Percentiles rank a stretch among this genome's conserved stretches.
Evolutionary conservation across 2,888 invertebrate species (phyloP).

Genomic region (Drosophila longiperda): DNA sequence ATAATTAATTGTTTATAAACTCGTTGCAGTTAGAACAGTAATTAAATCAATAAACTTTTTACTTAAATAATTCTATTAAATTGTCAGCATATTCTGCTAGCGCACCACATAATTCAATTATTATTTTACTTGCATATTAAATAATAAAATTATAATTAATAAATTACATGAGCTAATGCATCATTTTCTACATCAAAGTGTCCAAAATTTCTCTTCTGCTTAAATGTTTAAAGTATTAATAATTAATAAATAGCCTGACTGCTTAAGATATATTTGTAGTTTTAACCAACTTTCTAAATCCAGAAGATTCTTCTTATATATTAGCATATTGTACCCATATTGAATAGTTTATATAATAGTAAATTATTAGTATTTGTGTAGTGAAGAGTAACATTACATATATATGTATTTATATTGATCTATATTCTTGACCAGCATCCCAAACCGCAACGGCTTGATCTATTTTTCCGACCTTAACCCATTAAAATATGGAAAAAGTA

Average conservation of each 20-base stretch:
- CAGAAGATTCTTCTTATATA: neutral
- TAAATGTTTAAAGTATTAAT: neutral
- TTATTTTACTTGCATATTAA: neutral
- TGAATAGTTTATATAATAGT: neutral
- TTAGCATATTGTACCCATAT: no score
- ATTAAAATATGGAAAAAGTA: neutral
- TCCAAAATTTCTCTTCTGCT: neutral
- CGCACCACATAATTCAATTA: neutral
- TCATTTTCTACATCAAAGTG: neutral
- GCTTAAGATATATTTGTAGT: neutral
- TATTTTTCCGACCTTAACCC: neutral
- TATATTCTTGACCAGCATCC: neutral
- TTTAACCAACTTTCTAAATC: neutral
- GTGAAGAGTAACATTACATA: neutral
- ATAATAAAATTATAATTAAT: neutral
- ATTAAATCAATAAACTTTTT: constrained; percentile 1
- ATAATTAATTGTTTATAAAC: no score
- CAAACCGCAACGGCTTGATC: neutral
- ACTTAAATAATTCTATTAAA: no score
- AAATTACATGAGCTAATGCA: neutral
- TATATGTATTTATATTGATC: neutral
- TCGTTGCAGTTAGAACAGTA: no score
- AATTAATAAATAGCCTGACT: neutral
- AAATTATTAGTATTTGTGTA: neutral
- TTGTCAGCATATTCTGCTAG: constrained; percentile 27